Percentiles rank a stretch among this genome's conserved stretches.
phyloP scores from a whole-genome alignment of 1,140 invertebrate species.

The Pararge aegeria region DNA sequence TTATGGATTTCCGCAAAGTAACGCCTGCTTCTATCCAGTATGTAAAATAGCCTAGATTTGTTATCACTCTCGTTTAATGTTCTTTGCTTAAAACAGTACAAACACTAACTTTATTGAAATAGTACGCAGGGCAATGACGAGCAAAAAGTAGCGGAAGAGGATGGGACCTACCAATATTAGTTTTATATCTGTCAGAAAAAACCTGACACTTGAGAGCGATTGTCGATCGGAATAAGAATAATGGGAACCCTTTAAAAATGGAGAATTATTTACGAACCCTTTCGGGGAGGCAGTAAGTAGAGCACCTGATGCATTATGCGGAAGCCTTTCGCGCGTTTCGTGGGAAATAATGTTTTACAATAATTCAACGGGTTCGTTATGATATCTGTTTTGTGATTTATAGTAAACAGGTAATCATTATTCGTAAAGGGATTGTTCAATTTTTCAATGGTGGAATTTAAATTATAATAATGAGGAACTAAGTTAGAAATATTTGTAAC shows the following conservation, averaged over 20 bases:
- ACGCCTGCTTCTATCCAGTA: too few relatives aligned
- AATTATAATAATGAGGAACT: too few relatives aligned
- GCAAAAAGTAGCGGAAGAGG: constrained; percentile 72
- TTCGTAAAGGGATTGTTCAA: background rate
- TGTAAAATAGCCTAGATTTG: too few relatives aligned
- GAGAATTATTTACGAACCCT: constrained; percentile 67
- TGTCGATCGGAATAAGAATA: constrained; percentile 75
- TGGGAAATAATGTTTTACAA: constrained; percentile 47
- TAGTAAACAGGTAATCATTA: background rate
- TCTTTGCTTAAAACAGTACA: constrained; percentile 10
- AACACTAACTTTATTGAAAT: constrained; percentile 45
- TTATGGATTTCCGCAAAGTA: too few relatives aligned
- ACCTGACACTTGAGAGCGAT: constrained; percentile 69
- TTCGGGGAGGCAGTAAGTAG: constrained; percentile 41
- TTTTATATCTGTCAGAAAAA: constrained; percentile 76
- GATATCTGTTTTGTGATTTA: background rate
- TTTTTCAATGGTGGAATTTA: too few relatives aligned
- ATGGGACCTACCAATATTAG: constrained; percentile 77
- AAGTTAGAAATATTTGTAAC: too few relatives aligned
- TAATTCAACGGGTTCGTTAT: constrained; percentile 7
- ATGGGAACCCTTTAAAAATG: constrained; percentile 63
- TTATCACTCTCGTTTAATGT: too few relatives aligned
- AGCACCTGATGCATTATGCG: constrained; percentile 64
- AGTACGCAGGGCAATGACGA: constrained; percentile 53
- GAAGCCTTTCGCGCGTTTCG: constrained; percentile 69